Conservation (phyloP, 2,888 invertebrate genomes). For the Lasioglossum vierecki region DNA sequence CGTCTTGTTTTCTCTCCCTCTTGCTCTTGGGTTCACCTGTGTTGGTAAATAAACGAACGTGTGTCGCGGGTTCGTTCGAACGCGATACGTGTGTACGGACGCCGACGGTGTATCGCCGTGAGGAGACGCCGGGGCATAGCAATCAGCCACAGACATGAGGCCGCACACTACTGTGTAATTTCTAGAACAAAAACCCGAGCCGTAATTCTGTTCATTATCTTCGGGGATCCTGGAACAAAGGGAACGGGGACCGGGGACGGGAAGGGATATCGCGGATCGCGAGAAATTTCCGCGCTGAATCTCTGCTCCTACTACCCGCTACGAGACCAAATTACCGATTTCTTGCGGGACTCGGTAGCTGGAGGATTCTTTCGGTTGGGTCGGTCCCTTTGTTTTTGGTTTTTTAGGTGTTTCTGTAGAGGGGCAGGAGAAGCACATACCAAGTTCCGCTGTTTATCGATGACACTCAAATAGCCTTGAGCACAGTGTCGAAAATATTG, state of each 20-base stretch:
- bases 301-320: neutral
- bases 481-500: too few relatives aligned
- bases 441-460: too few relatives aligned
- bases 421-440: neutral
- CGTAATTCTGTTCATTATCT: slow-evolving; percentile 82
- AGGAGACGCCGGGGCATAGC: slow-evolving; percentile 71
- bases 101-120: slow-evolving; percentile 53
- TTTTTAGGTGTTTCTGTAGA: neutral
- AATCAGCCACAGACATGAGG: slow-evolving; percentile 79
- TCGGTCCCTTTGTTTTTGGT: neutral
- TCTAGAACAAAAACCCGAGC: slow-evolving; percentile 79
- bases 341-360: slow-evolving; percentile 7
- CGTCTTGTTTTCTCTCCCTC: neutral
- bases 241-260: slow-evolving; percentile 12
- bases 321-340: slow-evolving; percentile 19
- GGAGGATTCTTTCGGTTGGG: neutral
- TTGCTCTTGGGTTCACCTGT: neutral
- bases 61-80: slow-evolving; percentile 7
- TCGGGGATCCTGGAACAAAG: slow-evolving; percentile 76
- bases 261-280: slow-evolving; percentile 59
- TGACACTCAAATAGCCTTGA: too few relatives aligned
- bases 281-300: slow-evolving; percentile 48
- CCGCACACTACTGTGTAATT: slow-evolving; percentile 77
- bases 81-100: slow-evolving; percentile 16
- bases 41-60: slow-evolving; percentile 40